These are phyloP conservation scores for Peromyscus eremicus DNA, from an alignment of 2,797 vertebrate species.

Conservation along the genomic window DNA sequence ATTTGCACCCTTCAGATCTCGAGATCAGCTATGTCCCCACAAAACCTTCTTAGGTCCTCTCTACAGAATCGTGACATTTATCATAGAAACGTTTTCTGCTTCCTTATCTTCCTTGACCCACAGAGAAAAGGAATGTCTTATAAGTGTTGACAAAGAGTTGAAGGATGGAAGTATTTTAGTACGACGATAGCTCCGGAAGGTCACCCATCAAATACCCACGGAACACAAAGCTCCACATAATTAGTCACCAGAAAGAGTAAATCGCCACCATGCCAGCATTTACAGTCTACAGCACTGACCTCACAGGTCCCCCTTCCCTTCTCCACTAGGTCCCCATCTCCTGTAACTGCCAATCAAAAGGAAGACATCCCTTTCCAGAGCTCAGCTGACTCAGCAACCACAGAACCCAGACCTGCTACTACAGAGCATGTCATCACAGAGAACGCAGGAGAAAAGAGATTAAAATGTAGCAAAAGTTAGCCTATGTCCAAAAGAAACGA, in stretches of 20 bases:
- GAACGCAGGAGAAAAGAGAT: constrained; percentile 70
- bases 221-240: constrained; percentile 79
- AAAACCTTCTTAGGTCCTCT: constrained; percentile 70
- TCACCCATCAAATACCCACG: constrained; percentile 61
- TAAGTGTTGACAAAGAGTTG: constrained; percentile 67
- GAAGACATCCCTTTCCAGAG: constrained; percentile 68
- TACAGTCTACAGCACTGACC: constrained; percentile 65
- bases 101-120: constrained; percentile 72
- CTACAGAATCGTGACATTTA: constrained; percentile 71
- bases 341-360: constrained; percentile 82
- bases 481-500: constrained; percentile 67
- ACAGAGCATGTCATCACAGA: constrained; percentile 62
- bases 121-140: constrained; percentile 76
- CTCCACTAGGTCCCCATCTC: background rate
- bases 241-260: constrained; percentile 84
- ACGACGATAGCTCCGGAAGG: constrained; percentile 69
- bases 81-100: constrained; percentile 70
- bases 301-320: accelerated
- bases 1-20: constrained; percentile 67
- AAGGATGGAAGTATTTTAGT: constrained; percentile 60
- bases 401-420: constrained; percentile 69
- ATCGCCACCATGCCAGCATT: constrained; percentile 60
- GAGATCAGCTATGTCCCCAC: constrained; percentile 35
- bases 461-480: constrained; percentile 68
- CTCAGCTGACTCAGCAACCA: constrained; percentile 78